phyloP scores from a whole-genome alignment of 2,797 vertebrate genomes.

The Melanotaenia parkinsoni region DNA sequence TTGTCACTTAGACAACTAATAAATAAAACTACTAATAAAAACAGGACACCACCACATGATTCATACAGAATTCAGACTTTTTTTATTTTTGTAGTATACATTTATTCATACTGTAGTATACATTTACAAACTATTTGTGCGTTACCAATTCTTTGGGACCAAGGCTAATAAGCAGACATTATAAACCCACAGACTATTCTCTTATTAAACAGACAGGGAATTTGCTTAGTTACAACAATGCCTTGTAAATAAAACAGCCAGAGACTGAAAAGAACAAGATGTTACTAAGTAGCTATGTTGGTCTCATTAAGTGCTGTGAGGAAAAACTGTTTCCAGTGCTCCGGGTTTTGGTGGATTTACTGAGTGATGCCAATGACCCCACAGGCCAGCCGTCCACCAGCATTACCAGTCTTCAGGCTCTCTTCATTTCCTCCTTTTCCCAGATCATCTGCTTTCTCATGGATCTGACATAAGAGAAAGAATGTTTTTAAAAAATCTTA shows the following conservation, averaged over 20 bases:
- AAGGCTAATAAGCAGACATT: slow-evolving; percentile 33
- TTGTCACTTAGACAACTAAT: slow-evolving; percentile 8
- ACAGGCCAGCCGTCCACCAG: slow-evolving; percentile 92
- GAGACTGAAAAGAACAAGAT: slow-evolving; percentile 33
- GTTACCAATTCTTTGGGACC: slow-evolving; percentile 53
- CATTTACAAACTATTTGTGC: slow-evolving; percentile 46
- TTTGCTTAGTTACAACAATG: slow-evolving; percentile 25
- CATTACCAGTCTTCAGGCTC: slow-evolving; percentile 92
- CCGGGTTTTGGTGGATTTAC: slow-evolving; percentile 42
- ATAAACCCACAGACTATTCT: slow-evolving; percentile 33
- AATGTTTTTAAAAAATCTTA: neutral
- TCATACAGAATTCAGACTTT: slow-evolving; percentile 20
- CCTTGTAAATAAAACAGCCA: slow-evolving; percentile 28
- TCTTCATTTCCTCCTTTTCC: slow-evolving; percentile 91
- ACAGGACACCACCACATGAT: no score
- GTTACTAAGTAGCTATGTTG: slow-evolving; percentile 64
- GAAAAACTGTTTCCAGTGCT: slow-evolving; percentile 45
- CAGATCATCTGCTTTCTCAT: slow-evolving; percentile 92
- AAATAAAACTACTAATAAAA: no score
- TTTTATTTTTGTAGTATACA: slow-evolving; percentile 32
- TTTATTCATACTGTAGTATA: neutral
- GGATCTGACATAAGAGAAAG: slow-evolving; percentile 83
- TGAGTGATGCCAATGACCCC: slow-evolving; percentile 92
- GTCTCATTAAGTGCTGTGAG: slow-evolving; percentile 60
- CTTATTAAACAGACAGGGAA: slow-evolving; percentile 19